A percentile compares a stretch with the other conserved stretches of the same genome.
Conservation (phyloP, 1,140 invertebrate species). For the Aphelinus certus region DNA sequence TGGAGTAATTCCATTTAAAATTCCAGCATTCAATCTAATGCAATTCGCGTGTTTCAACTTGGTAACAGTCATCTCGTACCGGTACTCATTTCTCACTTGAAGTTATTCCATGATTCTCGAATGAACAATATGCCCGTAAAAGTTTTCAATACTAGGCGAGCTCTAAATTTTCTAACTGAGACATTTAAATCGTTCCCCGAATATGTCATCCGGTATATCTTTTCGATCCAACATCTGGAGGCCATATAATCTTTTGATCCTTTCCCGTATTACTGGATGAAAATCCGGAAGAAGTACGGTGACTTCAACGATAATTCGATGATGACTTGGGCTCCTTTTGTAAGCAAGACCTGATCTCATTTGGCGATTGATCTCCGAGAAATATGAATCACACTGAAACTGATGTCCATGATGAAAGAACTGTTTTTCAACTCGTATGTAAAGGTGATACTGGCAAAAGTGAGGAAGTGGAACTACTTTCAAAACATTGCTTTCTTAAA, state of each 20-base stretch:
- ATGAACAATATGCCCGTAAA: too few species aligned
- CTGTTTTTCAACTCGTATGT: conserved; percentile 5
- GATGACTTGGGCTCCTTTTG: background rate
- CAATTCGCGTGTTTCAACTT: too few species aligned
- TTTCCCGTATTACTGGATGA: background rate
- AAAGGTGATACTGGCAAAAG: background rate
- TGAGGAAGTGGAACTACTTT: too few species aligned
- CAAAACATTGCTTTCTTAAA: too few species aligned
- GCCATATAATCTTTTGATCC: background rate
- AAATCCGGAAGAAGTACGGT: background rate
- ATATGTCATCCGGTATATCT: too few species aligned
- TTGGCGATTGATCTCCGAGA: conserved; percentile 16
- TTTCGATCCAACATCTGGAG: background rate
- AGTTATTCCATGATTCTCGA: too few species aligned
- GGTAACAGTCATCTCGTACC: too few species aligned
- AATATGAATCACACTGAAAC: conserved; percentile 16
- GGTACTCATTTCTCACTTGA: too few species aligned
- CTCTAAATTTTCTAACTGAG: background rate
- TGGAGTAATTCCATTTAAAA: too few species aligned
- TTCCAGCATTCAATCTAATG: too few species aligned
- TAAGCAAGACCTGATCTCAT: conserved; percentile 11
- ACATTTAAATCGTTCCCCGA: background rate
- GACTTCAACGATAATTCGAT: background rate
- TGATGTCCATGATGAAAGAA: conserved; percentile 23
- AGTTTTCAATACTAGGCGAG: too few species aligned